Evolutionary conservation across 2,888 invertebrate genomes (phyloP).

Genomic region (Calameuta idolon): DNA sequence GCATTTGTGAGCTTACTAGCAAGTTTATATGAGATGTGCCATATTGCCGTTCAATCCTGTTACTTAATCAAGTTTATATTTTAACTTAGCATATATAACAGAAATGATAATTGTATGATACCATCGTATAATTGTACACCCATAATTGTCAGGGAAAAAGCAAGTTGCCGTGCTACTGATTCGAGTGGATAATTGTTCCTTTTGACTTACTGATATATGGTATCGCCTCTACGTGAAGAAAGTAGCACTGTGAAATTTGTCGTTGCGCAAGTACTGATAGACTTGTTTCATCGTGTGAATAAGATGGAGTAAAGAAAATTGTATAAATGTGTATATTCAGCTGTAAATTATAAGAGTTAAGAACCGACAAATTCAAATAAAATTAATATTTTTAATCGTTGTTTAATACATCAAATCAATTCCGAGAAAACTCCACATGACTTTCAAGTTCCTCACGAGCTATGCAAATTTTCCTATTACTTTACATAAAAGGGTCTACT

Average conservation of each 20-base stretch:
- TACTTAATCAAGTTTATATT: conserved; percentile 17
- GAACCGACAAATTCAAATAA: conserved; percentile 23
- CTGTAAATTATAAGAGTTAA: conserved; percentile 22
- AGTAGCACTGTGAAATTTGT: conserved; percentile 9
- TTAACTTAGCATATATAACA: conserved; percentile 11
- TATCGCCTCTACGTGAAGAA: neutral
- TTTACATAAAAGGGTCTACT: neutral
- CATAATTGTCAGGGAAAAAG: neutral
- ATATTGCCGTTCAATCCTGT: conserved; percentile 17
- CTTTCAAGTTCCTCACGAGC: neutral
- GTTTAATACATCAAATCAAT: conserved; percentile 8
- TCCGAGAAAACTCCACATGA: neutral
- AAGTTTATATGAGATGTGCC: conserved; percentile 20
- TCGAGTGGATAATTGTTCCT: neutral
- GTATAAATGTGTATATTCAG: conserved; percentile 28
- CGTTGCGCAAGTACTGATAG: conserved; percentile 18
- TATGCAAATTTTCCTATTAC: neutral
- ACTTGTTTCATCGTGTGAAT: conserved; percentile 4
- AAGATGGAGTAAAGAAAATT: conserved; percentile 8
- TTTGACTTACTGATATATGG: neutral
- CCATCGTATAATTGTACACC: neutral
- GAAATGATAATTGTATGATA: neutral
- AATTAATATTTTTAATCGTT: conserved; percentile 24
- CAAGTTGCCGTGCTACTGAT: neutral
- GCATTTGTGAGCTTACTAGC: conserved; percentile 17